Conservation (phyloP, 2,797 vertebrate genomes). For the Anomalospiza imberbis region DNA sequence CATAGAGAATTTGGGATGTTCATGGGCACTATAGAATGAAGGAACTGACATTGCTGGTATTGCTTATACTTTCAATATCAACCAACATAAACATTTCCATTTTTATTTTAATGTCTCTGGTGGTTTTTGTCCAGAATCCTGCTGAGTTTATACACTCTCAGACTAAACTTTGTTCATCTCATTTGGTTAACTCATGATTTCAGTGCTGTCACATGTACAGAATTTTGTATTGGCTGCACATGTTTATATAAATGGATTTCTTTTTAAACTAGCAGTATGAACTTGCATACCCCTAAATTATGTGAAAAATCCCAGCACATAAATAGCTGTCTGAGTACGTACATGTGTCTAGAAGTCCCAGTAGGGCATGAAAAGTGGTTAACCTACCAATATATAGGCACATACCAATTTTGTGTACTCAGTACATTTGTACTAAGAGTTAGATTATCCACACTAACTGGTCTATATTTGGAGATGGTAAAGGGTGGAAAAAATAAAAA, state of each 20-base stretch:
- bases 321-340: background rate
- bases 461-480: background rate
- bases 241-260: conserved; percentile 12
- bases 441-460: conserved; percentile 7
- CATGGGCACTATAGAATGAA: background rate
- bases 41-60: background rate
- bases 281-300: background rate
- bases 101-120: background rate
- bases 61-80: background rate
- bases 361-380: background rate
- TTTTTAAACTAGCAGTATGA: conserved; percentile 15
- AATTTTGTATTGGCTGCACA: background rate
- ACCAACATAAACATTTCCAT: background rate
- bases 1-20: background rate
- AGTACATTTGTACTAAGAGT: background rate
- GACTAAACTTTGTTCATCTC: background rate
- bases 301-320: background rate
- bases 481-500: background rate
- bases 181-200: background rate
- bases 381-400: background rate
- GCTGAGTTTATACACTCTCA: background rate
- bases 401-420: conserved; percentile 28
- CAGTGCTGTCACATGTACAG: background rate
- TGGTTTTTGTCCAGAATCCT: background rate
- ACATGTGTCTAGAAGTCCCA: background rate